Conservation (phyloP, 2,113 vertebrate genomes). For the Heptranchias perlo region DNA sequence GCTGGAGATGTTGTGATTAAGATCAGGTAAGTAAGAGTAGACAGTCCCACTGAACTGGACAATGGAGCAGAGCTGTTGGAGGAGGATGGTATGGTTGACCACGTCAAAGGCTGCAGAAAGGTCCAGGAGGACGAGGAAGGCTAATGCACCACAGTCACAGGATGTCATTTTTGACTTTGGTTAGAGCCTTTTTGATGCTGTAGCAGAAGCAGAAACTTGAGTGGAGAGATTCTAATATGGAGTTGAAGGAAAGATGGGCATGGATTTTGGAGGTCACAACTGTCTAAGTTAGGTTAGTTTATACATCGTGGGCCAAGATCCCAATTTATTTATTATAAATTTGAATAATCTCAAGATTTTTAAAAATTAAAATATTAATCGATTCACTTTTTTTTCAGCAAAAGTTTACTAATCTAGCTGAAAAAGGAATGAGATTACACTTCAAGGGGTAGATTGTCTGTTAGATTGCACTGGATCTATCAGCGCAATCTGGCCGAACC, state of each 20-base stretch:
- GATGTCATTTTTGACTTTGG: background rate
- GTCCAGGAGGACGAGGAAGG: background rate
- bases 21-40: background rate
- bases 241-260: too few relatives aligned
- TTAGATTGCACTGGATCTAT: too few relatives aligned
- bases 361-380: background rate
- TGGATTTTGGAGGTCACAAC: too few relatives aligned
- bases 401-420: background rate
- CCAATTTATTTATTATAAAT: background rate
- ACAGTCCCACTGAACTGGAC: background rate
- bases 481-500: too few relatives aligned
- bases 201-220: background rate
- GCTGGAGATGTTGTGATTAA: background rate
- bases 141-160: background rate
- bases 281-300: too few relatives aligned
- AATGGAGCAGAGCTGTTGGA: background rate
- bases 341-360: background rate
- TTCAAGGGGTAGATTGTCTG: too few relatives aligned
- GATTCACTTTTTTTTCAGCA: background rate
- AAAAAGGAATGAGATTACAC: background rate
- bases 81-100: background rate
- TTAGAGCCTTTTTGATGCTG: background rate
- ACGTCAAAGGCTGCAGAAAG: background rate
- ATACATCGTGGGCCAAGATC: too few relatives aligned
- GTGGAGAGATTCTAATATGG: too few relatives aligned